Evolutionary conservation across 2,113 vertebrate species (phyloP), one percentile per base, ranked within the genome.

Genomic region (Chaetops frenatus): DNA sequence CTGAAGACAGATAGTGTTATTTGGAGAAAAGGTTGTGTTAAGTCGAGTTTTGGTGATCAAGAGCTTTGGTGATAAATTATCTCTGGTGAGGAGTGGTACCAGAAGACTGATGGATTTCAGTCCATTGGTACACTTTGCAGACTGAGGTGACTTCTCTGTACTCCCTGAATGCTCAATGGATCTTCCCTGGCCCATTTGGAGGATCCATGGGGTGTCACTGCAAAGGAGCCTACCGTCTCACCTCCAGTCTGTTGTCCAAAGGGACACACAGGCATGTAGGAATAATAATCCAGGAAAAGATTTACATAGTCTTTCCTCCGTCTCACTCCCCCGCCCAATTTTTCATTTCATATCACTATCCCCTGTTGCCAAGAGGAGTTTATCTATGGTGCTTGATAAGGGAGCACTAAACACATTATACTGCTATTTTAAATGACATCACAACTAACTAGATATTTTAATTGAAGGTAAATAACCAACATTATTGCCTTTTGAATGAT

Each of bases 391-490:
- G 92, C 93, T 93, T 92, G 92, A 88, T 96, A 92, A 94, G 95
- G 94, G 95, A 97, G 90, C 90, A 96, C 94, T 96, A 94, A 95
- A 96, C 88, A 83, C 67, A 96, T 96, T 96, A 93, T 42, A 88
- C 69, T 93, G 93, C 93, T 94, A 93, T 96, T 97, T 96, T 94
- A 96, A 97, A 97, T 96, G 96, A 96, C 88, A 97, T 96, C 95
- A 95, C 95, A 96, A 97, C 96, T 97, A 97, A 95, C 88, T 96
- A 96, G 95, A 86, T 96, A 96, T 96, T 97, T 97, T 97, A 96
- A 96, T 95, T 96, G 95, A 96, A 96, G 96, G 95, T 96, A 97
- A 97, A 96, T 97, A 97, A 96, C 95, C 94, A 92, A 94, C 95
- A 67, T 96, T 96, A 96, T 97, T 97, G 96, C 95, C 92, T 94